phyloP scores from a whole-genome alignment of 2,797 vertebrate genomes.

The Neostethus bicornis region DNA sequence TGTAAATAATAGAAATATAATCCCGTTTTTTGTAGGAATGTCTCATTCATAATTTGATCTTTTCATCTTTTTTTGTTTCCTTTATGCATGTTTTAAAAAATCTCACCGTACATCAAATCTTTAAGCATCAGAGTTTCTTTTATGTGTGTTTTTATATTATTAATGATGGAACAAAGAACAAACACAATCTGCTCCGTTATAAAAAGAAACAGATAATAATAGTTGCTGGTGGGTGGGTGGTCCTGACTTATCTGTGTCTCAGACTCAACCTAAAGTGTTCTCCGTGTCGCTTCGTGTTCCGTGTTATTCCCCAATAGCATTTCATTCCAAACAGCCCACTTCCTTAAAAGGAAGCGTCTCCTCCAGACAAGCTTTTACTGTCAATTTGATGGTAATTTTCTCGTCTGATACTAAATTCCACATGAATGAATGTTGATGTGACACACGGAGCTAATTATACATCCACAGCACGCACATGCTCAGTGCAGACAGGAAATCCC shows the following conservation, averaged over 20 bases:
- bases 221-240: background rate
- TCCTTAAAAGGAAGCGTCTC: conserved; percentile 16
- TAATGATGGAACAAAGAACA: too few relatives aligned
- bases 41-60: too few relatives aligned
- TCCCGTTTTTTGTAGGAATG: too few relatives aligned
- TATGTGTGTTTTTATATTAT: too few relatives aligned
- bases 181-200: too few relatives aligned
- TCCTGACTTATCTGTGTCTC: fast-evolving
- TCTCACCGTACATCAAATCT: too few relatives aligned
- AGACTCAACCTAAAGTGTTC: background rate
- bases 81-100: too few relatives aligned
- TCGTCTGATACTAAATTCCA: conserved; percentile 12
- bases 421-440: conserved; percentile 3
- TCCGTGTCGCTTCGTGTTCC: background rate
- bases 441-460: background rate
- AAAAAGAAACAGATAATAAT: too few relatives aligned
- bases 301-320: background rate
- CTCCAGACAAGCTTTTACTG: conserved; percentile 8
- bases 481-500: conserved; percentile 18
- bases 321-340: background rate
- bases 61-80: too few relatives aligned
- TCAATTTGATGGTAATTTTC: conserved; percentile 12
- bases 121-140: too few relatives aligned
- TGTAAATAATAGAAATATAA: too few relatives aligned
- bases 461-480: background rate